A percentile compares a stretch with the other conserved stretches of the same genome.
phyloP scores from a whole-genome alignment of 2,113 vertebrate species.

The Bostrychus sinensis region DNA sequence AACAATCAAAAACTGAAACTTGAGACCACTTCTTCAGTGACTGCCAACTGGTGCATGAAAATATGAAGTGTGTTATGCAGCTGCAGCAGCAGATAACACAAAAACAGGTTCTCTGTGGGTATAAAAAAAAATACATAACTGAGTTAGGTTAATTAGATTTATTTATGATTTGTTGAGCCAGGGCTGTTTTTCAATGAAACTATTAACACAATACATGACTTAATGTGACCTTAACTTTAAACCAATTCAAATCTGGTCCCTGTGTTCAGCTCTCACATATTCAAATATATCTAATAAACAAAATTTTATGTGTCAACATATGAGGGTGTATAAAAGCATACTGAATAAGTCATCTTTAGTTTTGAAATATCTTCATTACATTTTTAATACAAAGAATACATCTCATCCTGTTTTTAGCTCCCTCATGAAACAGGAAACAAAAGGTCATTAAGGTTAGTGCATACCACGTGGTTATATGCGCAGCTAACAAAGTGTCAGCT shows the following conservation, averaged over 20 bases:
- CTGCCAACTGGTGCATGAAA: neutral
- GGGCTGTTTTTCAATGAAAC: neutral
- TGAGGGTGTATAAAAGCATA: too few species aligned
- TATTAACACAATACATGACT: neutral
- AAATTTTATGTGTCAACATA: too few species aligned
- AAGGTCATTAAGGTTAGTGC: too few species aligned
- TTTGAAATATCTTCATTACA: too few species aligned
- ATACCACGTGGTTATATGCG: too few species aligned
- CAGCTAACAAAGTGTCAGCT: too few species aligned
- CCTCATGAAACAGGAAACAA: too few species aligned
- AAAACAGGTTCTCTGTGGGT: conserved; percentile 8
- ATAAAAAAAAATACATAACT: neutral
- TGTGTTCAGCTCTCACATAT: neutral
- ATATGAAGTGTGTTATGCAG: neutral
- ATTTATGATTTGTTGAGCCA: neutral
- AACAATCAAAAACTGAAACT: neutral
- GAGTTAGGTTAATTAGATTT: conserved; percentile 6
- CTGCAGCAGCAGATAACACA: conserved; percentile 16
- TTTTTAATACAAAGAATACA: too few species aligned
- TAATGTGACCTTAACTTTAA: neutral
- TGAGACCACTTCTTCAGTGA: neutral
- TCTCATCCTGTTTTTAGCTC: too few species aligned
- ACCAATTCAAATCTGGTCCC: neutral
- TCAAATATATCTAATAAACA: neutral
- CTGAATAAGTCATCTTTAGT: too few species aligned